A percentile compares a stretch with the other conserved stretches of the same genome.
Conservation (phyloP, 2,888 invertebrate genomes). For the Litoditis marina region DNA sequence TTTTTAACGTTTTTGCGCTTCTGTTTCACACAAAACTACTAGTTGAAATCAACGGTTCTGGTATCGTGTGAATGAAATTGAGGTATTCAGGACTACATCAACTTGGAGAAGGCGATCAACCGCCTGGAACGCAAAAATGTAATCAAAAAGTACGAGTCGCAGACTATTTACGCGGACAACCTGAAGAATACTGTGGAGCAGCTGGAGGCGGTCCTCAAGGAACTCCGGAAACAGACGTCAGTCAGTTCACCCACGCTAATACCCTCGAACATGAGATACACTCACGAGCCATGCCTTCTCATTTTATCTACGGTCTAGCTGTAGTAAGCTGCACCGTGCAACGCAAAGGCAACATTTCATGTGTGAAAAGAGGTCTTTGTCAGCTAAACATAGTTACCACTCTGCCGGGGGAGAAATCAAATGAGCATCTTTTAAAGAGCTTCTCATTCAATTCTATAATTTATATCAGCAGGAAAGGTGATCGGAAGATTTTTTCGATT, state of each 20-base stretch:
- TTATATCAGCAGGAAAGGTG: too few species aligned
- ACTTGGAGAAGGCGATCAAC: slow-evolving; percentile 63
- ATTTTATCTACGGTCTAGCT: too few species aligned
- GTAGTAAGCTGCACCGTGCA: too few species aligned
- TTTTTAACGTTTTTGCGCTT: not conserved
- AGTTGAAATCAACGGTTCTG: not conserved
- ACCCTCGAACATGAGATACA: too few species aligned
- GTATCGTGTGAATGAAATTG: not conserved
- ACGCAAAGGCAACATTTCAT: too few species aligned
- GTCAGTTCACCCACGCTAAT: too few species aligned
- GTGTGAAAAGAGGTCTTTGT: too few species aligned
- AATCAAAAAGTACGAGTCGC: slow-evolving; percentile 62
- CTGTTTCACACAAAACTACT: not conserved
- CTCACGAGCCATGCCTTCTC: too few species aligned
- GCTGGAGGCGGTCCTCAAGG: slow-evolving; percentile 61
- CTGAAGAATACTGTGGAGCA: slow-evolving; percentile 59
- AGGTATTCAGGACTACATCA: slow-evolving; percentile 59
- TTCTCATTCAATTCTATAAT: too few species aligned
- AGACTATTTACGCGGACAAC: slow-evolving; percentile 61
- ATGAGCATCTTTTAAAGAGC: too few species aligned
- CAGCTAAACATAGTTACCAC: too few species aligned
- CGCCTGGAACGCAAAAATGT: slow-evolving; percentile 62
- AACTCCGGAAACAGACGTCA: slow-evolving; percentile 62
- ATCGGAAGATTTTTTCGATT: not conserved
- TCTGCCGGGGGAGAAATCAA: too few species aligned